Evolutionary conservation across 2,888 invertebrate genomes (phyloP), one percentile per base, ranked within the genome.

Genomic region (Phalangium opilio): DNA sequence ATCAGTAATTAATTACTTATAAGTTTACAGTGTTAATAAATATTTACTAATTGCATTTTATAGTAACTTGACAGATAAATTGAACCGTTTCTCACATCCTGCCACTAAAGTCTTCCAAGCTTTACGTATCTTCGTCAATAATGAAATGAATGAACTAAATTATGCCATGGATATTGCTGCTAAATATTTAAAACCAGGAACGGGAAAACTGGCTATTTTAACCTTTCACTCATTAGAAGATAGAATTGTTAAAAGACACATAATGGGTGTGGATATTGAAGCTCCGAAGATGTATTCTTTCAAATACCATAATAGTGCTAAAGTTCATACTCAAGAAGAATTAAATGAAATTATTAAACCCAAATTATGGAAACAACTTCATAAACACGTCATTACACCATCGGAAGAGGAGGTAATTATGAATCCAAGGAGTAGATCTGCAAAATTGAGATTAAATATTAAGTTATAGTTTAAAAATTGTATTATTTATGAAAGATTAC

Each of bases 141-240:
- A 95, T 65, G 95, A 95, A 70, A 68, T 95, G 1, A 95, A 95
- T 64, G 91, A 95, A 71, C 75, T 95, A 2, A 85, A 91, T 69
- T 84, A 83, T 64, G 91, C 78, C 0, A 75, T 95, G 66, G 64
- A 83, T 19, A 60, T 89, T 46, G 82, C 89, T 0, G 75, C 79
- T 52, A 47, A 49, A 73, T 61, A 83, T 77, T 71, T 95, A 18
- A 84, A 83, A 68, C 66, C 77, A 0, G 76, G 78, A 34, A 27
- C 27, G 4, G 93, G 93, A 0, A 72, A 78, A 50, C 64, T 93
- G 50, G 78, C 85, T 1, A 79, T 83, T 0, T 75, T 95, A 36
- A 78, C 86, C 12, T 95, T 93, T 65, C 91, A 93, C 67, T 90
- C 90, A 0, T 69, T 91, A 19, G 91, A 95, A 71, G 95, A 95